Evolutionary conservation across 2,113 vertebrate species (phyloP), one percentile per base, ranked within the genome.

Genomic region (Xenopus borealis): DNA sequence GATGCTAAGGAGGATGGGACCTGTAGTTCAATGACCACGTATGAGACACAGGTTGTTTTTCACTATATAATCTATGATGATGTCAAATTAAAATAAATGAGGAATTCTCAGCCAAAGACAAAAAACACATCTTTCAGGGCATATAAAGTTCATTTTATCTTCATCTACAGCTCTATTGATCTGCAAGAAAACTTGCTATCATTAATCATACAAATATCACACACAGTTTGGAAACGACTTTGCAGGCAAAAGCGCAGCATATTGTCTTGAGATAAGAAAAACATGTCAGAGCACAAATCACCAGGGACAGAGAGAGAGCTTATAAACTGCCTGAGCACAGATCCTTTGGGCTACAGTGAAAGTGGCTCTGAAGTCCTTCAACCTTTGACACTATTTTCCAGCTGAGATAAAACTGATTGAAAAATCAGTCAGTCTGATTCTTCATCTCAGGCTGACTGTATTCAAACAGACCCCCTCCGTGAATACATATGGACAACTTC

Each of bases 171-270:
- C 33, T 23, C 44, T 40, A 59, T 12, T 61, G 18, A 71, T 11
- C 57, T 4, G 33, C 52, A 44, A 44, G n/a, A 58, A 11, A 57
- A 33, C n/a, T 58, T 23, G 13, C 69, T 12, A 62, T 14, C 57
- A n/a, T 71, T 17, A 18, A 71, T 57, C 40, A 40, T 40, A 40
- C 10, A 59, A 70, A 59, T 40, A 59, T 7, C 46, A 18, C 19
- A 50, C 65, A 50, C 50, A 67, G 65, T 50, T 50, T 50, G 45
- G 52, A 23, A 47, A 67, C 23, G 11, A 52, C 65, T 50, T 12
- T 19, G 12, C 33, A 1, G 68, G 47, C 17, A 4, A 45, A 19
- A 67, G 23, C 14, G 55, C 68, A 59, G 44, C 23, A 53, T 10
- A 13, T 53, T 40, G 30, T 17, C 23, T 30, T 17, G 10, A n/a